A percentile compares a stretch with the other conserved stretches of the same genome.
phyloP scores from a whole-genome alignment of 1,140 invertebrate species.

The Pseudomyrmex dendroicus region DNA sequence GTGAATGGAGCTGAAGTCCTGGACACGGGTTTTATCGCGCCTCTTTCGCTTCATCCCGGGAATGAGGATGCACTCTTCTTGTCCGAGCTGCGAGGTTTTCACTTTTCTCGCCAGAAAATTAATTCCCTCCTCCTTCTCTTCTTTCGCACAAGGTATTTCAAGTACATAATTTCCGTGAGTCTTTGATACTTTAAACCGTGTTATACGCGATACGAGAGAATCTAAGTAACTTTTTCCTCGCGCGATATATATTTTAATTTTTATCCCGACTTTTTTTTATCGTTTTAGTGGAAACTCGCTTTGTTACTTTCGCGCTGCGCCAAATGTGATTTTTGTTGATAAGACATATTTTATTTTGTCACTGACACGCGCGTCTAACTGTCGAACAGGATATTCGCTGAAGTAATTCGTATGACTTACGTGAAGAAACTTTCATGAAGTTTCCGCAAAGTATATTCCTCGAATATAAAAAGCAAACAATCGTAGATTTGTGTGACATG shows the following conservation, averaged over 20 bases:
- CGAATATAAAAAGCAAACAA: slow-evolving; percentile 32
- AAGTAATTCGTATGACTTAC: slow-evolving; percentile 26
- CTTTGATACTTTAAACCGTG: slow-evolving; percentile 30
- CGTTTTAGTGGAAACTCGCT: background rate
- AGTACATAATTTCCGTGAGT: slow-evolving; percentile 29
- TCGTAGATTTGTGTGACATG: slow-evolving; percentile 11
- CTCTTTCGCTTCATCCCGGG: slow-evolving; percentile 15
- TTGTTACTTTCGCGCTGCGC: background rate
- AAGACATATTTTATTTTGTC: background rate
- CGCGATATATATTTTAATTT: slow-evolving; percentile 1
- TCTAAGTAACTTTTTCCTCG: slow-evolving; percentile 20
- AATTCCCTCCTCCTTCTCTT: slow-evolving; percentile 20
- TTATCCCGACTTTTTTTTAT: background rate
- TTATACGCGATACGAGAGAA: slow-evolving; percentile 18
- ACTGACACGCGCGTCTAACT: background rate
- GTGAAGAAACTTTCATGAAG: background rate
- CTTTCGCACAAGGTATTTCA: slow-evolving; percentile 31
- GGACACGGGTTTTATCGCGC: slow-evolving; percentile 67
- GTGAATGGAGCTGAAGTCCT: slow-evolving; percentile 61
- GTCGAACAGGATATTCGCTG: background rate
- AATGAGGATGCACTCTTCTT: slow-evolving; percentile 30
- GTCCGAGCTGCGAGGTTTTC: slow-evolving; percentile 19
- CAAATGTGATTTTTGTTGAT: background rate
- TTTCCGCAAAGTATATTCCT: slow-evolving; percentile 15
- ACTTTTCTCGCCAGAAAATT: slow-evolving; percentile 31